Evolutionary conservation across 1,140 invertebrate species (phyloP), one percentile per base, ranked within the genome.

Genomic region (Drosophila sucinea): DNA sequence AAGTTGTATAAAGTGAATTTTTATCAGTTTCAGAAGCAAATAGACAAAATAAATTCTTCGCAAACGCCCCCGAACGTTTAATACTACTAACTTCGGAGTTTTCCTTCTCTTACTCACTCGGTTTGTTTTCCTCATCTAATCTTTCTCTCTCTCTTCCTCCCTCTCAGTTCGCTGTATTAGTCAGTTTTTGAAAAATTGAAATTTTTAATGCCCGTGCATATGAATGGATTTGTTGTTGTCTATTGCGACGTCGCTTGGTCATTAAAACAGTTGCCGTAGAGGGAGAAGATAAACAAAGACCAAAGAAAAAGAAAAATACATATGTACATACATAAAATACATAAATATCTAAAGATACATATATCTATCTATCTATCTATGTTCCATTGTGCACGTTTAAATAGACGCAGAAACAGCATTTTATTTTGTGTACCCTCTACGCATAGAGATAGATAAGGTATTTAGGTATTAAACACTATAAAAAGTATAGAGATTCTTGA

Each of bases 11-110:
- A 82, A 86, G 83, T 87, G 79, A 86, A 82, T 86, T 87, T 87
- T 87, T 87, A 86, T 87, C 83, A 82, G 83, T 82, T 70, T 65
- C 67, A 70, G 62, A 73, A 79, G 79, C 73, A 86, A 86, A 87
- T 86, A 85, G 79, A 85, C 83, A 85, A 81, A 85, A 81, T 79
- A 87, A 82, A 79, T 73, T 87, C 69, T 87, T 87, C 67, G 75
- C 76, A 86, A 69, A 66, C 63, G 67, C 67, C 68, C 58, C 70
- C 32, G 57, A n/a, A 54, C 29, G n/a, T 60, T 67, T 54, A 67
- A 66, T 63, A 60, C 70, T 27, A 51, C 44, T 17, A 41, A 41
- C 1, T 41, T 32, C 27, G 57, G 41, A 10, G 23, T 77, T 55
- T 81, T 69, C 44, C 33, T 60, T 4, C 33, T 6, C 40, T 72